A percentile compares a stretch with the other conserved stretches of the same genome.
phyloP scores from a whole-genome alignment of 1,140 invertebrate genomes.

The Amyelois transitella region DNA sequence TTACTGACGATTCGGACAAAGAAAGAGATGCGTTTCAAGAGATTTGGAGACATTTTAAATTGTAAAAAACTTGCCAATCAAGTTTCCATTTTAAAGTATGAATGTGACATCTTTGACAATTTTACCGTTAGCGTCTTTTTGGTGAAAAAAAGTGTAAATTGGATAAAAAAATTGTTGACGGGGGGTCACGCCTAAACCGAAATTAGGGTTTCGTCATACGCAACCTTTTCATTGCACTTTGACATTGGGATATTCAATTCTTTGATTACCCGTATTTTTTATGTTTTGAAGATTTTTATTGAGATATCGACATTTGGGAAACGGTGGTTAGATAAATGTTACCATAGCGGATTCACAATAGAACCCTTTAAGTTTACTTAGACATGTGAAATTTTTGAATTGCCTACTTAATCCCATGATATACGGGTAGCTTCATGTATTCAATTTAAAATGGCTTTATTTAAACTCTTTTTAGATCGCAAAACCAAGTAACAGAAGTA shows the following conservation, averaged over 20 bases:
- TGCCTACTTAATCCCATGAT: not conserved
- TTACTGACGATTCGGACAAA: constrained; percentile 41
- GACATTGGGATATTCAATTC: constrained; percentile 61
- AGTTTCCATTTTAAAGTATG: constrained; percentile 66
- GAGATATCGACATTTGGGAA: constrained; percentile 60
- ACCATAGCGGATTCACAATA: constrained; percentile 38
- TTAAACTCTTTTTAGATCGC: too few species aligned
- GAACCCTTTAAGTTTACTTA: constrained; percentile 53
- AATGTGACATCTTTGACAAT: constrained; percentile 57
- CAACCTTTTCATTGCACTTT: constrained; percentile 69
- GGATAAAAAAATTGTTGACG: constrained; percentile 62
- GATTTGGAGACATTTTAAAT: constrained; percentile 51
- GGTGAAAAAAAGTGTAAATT: constrained; percentile 60
- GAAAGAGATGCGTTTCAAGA: constrained; percentile 53
- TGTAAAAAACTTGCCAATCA: constrained; percentile 67
- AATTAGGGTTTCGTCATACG: constrained; percentile 65
- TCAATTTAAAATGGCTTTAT: too few species aligned
- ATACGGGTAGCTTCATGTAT: too few species aligned
- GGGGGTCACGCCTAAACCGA: constrained; percentile 68
- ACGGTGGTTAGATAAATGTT: constrained; percentile 60
- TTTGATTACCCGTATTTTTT: constrained; percentile 57
- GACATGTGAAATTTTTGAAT: constrained; percentile 41
- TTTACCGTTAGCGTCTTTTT: constrained; percentile 57
- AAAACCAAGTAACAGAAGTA: too few species aligned
- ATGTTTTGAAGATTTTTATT: constrained; percentile 48